phyloP scores from a whole-genome alignment of 2,888 invertebrate species.

The Patella ulyssiponensis region DNA sequence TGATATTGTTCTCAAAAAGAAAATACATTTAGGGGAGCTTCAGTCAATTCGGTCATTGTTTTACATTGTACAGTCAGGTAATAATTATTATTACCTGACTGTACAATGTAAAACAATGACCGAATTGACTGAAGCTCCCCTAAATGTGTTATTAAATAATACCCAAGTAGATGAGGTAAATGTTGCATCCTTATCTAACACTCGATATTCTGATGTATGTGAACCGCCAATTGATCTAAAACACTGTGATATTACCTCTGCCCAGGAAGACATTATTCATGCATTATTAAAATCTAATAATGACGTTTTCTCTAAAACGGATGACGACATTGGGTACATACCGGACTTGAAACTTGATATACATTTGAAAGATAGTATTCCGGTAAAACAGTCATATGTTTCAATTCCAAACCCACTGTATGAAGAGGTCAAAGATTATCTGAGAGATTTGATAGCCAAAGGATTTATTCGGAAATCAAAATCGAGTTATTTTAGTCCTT shows the following conservation, averaged over 20 bases:
- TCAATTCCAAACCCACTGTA: conserved; percentile 19
- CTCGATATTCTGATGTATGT: background rate
- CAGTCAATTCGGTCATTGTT: background rate
- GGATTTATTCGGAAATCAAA: conserved; percentile 3
- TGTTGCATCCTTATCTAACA: too few relatives aligned
- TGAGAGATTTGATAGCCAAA: background rate
- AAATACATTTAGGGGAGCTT: background rate
- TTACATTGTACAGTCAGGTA: background rate
- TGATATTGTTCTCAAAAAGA: background rate
- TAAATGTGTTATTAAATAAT: too few relatives aligned
- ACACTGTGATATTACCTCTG: background rate
- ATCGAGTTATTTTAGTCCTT: background rate
- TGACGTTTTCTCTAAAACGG: conserved; percentile 1
- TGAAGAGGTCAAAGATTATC: conserved; percentile 21
- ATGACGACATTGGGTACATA: conserved; percentile 14
- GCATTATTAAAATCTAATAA: background rate
- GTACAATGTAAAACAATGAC: too few relatives aligned
- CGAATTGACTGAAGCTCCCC: too few relatives aligned
- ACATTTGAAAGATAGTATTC: background rate
- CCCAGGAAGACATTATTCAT: background rate
- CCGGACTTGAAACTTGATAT: conserved; percentile 13
- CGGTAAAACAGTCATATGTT: conserved; percentile 8
- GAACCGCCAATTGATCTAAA: background rate
- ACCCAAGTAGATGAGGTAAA: background rate
- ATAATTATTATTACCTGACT: too few relatives aligned